Conservation (phyloP, 2,797 vertebrate species). For the Falco columbarius region DNA sequence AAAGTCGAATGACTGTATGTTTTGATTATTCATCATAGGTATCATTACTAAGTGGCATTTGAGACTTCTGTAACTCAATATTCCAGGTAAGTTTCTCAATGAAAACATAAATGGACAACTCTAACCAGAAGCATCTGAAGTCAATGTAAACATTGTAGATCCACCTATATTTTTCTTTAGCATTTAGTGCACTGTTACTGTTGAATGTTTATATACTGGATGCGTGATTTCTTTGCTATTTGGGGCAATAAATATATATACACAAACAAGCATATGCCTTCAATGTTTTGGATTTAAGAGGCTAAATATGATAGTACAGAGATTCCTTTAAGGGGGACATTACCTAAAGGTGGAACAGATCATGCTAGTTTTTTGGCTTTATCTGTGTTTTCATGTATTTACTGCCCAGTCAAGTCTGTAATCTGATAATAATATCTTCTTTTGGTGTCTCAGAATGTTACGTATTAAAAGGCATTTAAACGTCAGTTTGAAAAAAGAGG, state of each 20-base stretch:
- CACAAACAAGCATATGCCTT: not conserved
- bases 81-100: not conserved
- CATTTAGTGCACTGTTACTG: not conserved
- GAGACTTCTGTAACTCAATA: not conserved
- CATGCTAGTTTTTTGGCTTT: not conserved
- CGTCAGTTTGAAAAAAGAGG: not conserved
- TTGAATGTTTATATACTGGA: not conserved
- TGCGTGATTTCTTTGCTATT: not conserved
- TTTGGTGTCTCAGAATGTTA: not conserved
- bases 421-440: not conserved
- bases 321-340: not conserved
- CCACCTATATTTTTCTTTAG: not conserved
- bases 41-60: not conserved
- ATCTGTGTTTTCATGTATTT: not conserved
- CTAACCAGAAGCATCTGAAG: not conserved
- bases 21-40: not conserved
- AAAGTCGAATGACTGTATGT: not conserved
- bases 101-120: not conserved
- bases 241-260: not conserved
- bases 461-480: not conserved
- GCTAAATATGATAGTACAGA: not conserved
- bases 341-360: not conserved
- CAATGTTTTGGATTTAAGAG: not conserved
- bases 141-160: not conserved
- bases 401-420: not conserved